Evolutionary conservation across 2,113 vertebrate species (phyloP).

Genomic region (Orthochromis malagaraziensis): DNA sequence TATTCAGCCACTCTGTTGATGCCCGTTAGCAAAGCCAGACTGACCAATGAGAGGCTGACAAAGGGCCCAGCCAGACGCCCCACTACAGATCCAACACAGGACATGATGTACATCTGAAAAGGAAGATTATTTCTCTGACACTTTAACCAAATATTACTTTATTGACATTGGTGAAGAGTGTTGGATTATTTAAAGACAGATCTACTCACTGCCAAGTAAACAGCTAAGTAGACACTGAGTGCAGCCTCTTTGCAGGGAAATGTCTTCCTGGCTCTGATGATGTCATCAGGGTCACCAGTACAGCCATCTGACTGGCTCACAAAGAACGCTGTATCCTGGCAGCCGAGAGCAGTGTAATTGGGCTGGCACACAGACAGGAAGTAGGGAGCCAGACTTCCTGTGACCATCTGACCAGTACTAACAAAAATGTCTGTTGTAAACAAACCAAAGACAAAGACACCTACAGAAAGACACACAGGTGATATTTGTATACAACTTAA

Average conservation of each 20-base stretch:
- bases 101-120: constrained; percentile 87
- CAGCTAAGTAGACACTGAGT: constrained; percentile 81
- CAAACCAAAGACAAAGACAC: constrained; percentile 86
- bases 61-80: constrained; percentile 83
- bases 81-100: constrained; percentile 79
- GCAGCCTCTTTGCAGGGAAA: constrained; percentile 92
- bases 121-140: not conserved
- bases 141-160: not conserved
- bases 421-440: constrained; percentile 90
- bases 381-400: constrained; percentile 86
- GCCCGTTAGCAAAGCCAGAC: constrained; percentile 83
- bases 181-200: not conserved
- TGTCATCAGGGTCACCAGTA: constrained; percentile 80
- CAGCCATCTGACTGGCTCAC: constrained; percentile 82
- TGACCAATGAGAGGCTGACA: constrained; percentile 81
- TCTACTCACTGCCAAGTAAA: constrained; percentile 85
- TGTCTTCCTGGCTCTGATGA: constrained; percentile 83
- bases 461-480: constrained; percentile 55
- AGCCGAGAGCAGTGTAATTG: constrained; percentile 86
- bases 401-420: constrained; percentile 86
- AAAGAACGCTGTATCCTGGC: constrained; percentile 77
- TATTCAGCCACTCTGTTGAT: constrained; percentile 90
- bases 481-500: not conserved
- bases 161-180: not conserved
- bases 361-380: constrained; percentile 88